Base-by-base conservation (phyloP, 2,797 vertebrate genomes). In the Aeoliscus strigatus region DNA sequence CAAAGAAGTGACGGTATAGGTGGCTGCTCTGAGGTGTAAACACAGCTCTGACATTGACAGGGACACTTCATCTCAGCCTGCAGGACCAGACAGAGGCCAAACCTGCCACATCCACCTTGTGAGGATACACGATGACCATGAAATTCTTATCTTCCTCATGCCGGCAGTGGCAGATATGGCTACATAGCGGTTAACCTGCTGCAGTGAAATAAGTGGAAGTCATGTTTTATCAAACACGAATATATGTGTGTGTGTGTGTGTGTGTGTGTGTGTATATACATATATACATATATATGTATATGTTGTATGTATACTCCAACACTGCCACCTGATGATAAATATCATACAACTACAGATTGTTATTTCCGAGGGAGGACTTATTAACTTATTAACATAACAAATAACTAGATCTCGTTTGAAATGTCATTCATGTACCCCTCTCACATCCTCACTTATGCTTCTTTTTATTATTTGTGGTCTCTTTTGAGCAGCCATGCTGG, bases 21-120 rank as follows among this genome's bases (percentile, higher is more conserved):
- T 68, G 61, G 62, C 48, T 69, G 60, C 59, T 81, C 60, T 45
- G 57, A 70, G 68, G 43, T 54, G 60, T 74, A 80, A 84, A 86
- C 70, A 78, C 48, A 61, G 17, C 59, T 71, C 51, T 78, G 78
- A 80, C 75, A 80, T 70, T 82, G 79, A 82, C 51, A 43, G 71
- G 65, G 69, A 73, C 56, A 47, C 59, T 68, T 69, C 70, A 57
- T 63, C 50, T 68, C 55, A 37, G 30, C 54, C 55, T 57, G 53
- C 34, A 53, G 60, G 51, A 54, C 37, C 49, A 75, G 39, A 64
- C 46, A 24, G 47, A 51, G 41, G 40, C 57, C 39, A 13, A 28
- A 18, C 34, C 39, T 18, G 5, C 44, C 36, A n/a, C 33, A 57
- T 18, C 45, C 61, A 60, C 62, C 68, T 59, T 60, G 57, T 26